Evolutionary conservation across 2,113 vertebrate genomes (phyloP), one percentile per base, ranked within the genome.

Genomic region (Gallinago jamesoni): DNA sequence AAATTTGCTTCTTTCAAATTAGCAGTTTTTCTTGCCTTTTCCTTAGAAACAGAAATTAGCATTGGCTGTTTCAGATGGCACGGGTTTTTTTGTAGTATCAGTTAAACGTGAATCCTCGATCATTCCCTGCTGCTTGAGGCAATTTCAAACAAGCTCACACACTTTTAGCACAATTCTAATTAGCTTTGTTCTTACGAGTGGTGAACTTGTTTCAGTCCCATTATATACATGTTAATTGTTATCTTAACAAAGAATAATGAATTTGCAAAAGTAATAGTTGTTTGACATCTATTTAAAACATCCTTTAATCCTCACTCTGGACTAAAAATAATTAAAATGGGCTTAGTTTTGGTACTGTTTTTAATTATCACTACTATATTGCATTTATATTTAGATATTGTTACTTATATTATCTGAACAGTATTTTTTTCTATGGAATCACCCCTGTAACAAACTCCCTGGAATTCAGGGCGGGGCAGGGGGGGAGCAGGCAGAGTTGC

Each of bases 201-300:
- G 43, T 59, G 88, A 94, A 93, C 88, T 95, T 75, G 74, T 85
- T 95, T 90, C 91, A 94, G 87, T 72, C 83, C 90, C 91, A 94
- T 94, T 97, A 94, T 62, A 87, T 84, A 91, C 56, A 76, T 88
- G 81, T 70, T 90, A 94, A 93, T 81, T 93, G 86, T 95, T 92
- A 95, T 93, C 94, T 86, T 81, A 70, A 87, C 84, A 75, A 91
- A 88, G 90, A 93, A 59, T 43, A 86, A 87, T 13, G 64, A 59
- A 78, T 72, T 50, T 92, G 80, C 41, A 78, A 37, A 91, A 92
- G 73, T 55, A 89, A 72, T 48, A 3, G 41, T 66, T 53, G 39
- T 45, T 77, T 95, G 77, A 31, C 27, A 21, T 25, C 37, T 27
- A 14, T 39, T 70, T 67, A 59, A 55, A 64, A 70, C 68, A 55